A percentile compares a stretch with the other conserved stretches of the same genome.
These are phyloP conservation scores for Parus major DNA, from an alignment of 2,113 vertebrate genomes.

Conservation along the genomic window DNA sequence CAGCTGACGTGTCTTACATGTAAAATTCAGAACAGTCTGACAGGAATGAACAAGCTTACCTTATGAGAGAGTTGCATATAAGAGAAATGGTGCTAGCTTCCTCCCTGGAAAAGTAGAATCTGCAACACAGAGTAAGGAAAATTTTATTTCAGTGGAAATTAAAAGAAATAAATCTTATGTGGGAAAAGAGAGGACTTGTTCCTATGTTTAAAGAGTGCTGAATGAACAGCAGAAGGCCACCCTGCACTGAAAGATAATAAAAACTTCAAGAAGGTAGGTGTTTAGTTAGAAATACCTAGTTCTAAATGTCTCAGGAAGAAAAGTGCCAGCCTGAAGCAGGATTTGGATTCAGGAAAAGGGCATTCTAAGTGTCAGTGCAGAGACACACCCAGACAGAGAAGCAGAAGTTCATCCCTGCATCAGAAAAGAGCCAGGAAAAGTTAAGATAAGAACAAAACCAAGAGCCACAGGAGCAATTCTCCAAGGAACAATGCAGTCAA, in stretches of 20 bases:
- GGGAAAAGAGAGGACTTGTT: conserved; percentile 19
- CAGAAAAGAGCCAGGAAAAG: not conserved
- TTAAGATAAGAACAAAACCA: not conserved
- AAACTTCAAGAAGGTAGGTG: not conserved
- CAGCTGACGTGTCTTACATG: not conserved
- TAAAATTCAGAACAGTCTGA: not conserved
- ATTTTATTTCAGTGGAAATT: conserved; percentile 13
- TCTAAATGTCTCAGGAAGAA: not conserved
- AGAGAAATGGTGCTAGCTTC: not conserved
- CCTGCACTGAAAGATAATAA: not conserved
- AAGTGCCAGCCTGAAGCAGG: not conserved
- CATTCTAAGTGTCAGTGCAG: not conserved
- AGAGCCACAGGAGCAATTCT: not conserved
- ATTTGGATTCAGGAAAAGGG: not conserved
- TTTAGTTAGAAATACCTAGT: not conserved
- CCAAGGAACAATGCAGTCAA: not conserved
- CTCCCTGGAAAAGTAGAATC: conserved; percentile 12
- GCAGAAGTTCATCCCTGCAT: not conserved
- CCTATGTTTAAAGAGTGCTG: not conserved
- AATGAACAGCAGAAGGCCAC: not conserved
- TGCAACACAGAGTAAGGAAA: not conserved
- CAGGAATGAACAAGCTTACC: not conserved
- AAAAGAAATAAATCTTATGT: conserved; percentile 24
- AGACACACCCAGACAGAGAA: not conserved
- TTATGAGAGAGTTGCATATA: not conserved